phyloP scores from a whole-genome alignment of 2,113 vertebrate species.

The Oreochromis aureus region DNA sequence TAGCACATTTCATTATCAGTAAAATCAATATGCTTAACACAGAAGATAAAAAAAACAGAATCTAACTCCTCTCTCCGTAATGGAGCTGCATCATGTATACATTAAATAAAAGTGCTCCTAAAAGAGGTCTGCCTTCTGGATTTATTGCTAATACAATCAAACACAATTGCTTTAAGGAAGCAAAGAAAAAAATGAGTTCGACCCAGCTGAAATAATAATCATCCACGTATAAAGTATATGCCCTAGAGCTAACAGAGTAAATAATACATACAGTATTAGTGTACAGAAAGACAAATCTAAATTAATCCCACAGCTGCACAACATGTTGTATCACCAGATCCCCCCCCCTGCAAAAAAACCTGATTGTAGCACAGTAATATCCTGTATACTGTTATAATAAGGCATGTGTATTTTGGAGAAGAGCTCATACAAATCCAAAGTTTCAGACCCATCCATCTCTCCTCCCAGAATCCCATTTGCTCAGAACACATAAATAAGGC shows the following conservation, averaged over 20 bases:
- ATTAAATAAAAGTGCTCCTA: background rate
- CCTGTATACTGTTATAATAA: background rate
- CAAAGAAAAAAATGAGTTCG: rapidly evolving
- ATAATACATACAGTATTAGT: background rate
- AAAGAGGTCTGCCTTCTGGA: background rate
- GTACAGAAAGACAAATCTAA: background rate
- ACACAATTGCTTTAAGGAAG: background rate
- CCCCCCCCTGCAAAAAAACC: background rate
- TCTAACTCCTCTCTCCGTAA: no score
- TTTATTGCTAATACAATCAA: background rate
- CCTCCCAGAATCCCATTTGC: background rate
- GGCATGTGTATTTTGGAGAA: background rate
- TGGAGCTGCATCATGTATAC: background rate
- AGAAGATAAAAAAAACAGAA: background rate
- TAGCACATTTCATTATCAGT: background rate
- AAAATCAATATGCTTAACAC: background rate
- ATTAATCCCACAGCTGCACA: background rate
- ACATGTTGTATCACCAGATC: background rate
- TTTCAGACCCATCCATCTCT: background rate
- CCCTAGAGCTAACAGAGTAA: background rate
- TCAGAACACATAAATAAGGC: background rate
- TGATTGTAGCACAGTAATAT: background rate
- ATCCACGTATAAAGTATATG: background rate
- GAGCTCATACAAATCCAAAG: background rate
- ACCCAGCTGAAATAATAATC: background rate